Evolutionary conservation across 2,113 vertebrate genomes (phyloP), one percentile per base, ranked within the genome.

Genomic region (Sceloporus tristichus): DNA sequence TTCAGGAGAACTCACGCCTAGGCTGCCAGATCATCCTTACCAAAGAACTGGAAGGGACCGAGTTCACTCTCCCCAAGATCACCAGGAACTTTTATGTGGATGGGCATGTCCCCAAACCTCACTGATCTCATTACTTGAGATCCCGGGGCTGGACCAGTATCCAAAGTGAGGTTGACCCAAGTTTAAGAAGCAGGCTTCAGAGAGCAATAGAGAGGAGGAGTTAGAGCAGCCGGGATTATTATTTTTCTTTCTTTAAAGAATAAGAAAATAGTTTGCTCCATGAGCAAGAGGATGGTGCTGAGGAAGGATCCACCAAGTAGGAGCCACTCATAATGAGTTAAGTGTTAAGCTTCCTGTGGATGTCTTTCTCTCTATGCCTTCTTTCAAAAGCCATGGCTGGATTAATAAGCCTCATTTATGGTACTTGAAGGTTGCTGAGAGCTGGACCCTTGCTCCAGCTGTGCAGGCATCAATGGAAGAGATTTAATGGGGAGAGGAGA

Each of bases 1-100:
- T 99, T 70, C 98, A 98, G 95, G 97, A 98, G 95, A 98, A 98
- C 93, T 99, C 98, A 0, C 96, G 98, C 1, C 96, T 99, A 65
- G 97, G 98, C 88, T 99, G 98, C 94, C 98, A 99, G 96, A 97
- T 98, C 78, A 86, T 97, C 84, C 97, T 99, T 27, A 97, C 96
- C 0, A 95, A 89, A 0, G 98, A 98, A 85, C 94, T 98, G 53
- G 97, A 98, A 0, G 98, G 98, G 71, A 97, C 98, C 0, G 97
- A 97, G 89, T 91, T 99, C 70, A 98, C 97, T 0, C 95, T 99
- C 74, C 98, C 98, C 89, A 98, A 97, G 94, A 96, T 98, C 95
- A 99, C 98, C 42, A 97, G 98, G 87, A 99, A 99, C 96, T 99
- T 99, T 95, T 99, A 99, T 0, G 98, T 99, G 90, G 98, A 99